Conservation (phyloP, 30 jellyfish, hydroid and myxozoan genomes). For the Aurelia coerulea region DNA sequence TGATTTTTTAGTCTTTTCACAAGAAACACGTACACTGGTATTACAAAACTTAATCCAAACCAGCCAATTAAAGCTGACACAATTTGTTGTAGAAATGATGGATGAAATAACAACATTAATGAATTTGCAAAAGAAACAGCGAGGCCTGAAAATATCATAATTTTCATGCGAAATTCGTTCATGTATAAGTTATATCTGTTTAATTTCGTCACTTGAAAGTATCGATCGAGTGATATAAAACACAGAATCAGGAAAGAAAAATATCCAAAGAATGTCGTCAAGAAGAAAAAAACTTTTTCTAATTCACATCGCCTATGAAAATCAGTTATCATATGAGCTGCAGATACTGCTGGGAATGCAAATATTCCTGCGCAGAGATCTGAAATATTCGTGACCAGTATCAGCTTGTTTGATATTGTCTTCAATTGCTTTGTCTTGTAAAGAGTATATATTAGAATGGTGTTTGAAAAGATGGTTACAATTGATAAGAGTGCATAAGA, state of each 20-base stretch:
- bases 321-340: background rate
- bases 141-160: conserved; percentile 14
- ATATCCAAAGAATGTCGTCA: conserved; percentile 25
- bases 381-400: conserved; percentile 46
- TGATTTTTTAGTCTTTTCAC: background rate
- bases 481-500: conserved; percentile 2
- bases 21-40: background rate
- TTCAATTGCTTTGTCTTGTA: too few species aligned
- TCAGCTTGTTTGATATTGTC: conserved; percentile 34
- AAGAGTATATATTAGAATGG: too few species aligned
- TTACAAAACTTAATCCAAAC: background rate
- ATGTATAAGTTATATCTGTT: conserved; percentile 37
- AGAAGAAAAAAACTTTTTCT: background rate
- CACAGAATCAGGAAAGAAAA: conserved; percentile 47
- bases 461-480: background rate
- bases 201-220: conserved; percentile 40
- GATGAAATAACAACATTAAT: background rate
- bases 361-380: conserved; percentile 53
- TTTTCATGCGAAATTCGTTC: conserved; percentile 52
- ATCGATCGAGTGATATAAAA: conserved; percentile 38
- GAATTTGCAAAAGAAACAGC: conserved; percentile 8
- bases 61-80: background rate
- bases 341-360: conserved; percentile 14
- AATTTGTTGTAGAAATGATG: conserved; percentile 19
- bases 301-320: conserved; percentile 12